Evolutionary conservation across 2,797 vertebrate genomes (phyloP).

Genomic region (Falco berigora): DNA sequence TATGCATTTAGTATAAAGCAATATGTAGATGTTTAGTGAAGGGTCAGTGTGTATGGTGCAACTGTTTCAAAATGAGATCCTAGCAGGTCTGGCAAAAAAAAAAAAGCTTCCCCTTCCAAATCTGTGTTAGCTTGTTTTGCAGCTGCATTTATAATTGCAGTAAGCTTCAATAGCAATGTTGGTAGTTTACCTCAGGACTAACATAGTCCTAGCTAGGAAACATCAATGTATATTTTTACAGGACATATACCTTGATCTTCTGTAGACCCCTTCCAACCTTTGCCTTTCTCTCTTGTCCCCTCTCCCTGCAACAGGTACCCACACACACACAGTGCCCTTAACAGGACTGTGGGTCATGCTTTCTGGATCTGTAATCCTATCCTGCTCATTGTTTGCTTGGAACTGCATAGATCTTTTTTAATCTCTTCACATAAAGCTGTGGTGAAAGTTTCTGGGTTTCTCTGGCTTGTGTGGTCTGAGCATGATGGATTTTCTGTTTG

Average conservation of each 20-base stretch:
- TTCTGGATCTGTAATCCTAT: not conserved
- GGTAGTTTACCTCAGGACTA: not conserved
- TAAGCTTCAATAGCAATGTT: not conserved
- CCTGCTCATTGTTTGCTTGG: not conserved
- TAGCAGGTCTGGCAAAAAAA: not conserved
- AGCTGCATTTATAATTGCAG: not conserved
- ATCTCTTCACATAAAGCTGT: not conserved
- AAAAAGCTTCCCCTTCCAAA: not conserved
- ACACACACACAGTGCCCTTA: not conserved
- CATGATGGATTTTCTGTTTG: constrained; percentile 6
- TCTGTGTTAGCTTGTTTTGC: not conserved
- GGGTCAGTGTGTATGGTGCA: not conserved
- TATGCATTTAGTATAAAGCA: not conserved
- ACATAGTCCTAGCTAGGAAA: not conserved
- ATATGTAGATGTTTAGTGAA: not conserved
- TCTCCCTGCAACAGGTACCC: not conserved
- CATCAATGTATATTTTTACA: not conserved
- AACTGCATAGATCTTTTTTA: not conserved
- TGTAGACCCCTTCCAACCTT: not conserved
- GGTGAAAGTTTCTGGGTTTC: constrained; percentile 8
- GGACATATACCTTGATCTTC: not conserved
- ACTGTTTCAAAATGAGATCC: not conserved
- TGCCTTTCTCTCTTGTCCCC: not conserved
- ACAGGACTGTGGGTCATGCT: not conserved
- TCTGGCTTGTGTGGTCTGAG: not conserved